phyloP scores from a whole-genome alignment of 2,888 invertebrate genomes.

The Rhorus exstirpatorius region DNA sequence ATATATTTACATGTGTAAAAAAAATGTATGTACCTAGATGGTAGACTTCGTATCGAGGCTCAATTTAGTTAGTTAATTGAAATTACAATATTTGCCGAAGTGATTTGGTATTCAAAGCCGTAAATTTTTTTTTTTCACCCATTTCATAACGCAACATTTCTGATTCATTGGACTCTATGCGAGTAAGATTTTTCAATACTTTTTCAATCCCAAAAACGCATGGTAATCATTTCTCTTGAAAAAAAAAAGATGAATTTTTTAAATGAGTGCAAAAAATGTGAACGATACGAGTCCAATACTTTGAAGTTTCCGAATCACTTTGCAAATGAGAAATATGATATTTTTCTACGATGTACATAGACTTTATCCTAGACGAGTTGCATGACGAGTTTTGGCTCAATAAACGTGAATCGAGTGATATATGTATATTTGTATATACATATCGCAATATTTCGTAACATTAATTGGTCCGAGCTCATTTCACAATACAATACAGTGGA shows the following conservation, averaged over 20 bases:
- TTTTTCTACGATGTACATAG: slow-evolving; percentile 71
- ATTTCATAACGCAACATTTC: neutral
- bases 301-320: slow-evolving; percentile 48
- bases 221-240: neutral
- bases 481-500: slow-evolving; percentile 56
- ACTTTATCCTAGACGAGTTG: slow-evolving; percentile 61
- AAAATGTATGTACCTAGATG: slow-evolving; percentile 66
- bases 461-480: slow-evolving; percentile 63
- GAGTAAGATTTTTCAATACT: neutral
- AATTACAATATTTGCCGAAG: slow-evolving; percentile 62
- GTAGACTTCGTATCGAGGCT: slow-evolving; percentile 83
- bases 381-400: slow-evolving; percentile 64
- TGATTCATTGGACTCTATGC: neutral
- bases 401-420: slow-evolving; percentile 50
- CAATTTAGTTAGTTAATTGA: slow-evolving; percentile 82
- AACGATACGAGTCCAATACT: slow-evolving; percentile 8
- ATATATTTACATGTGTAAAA: too few relatives aligned
- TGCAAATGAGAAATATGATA: slow-evolving; percentile 54
- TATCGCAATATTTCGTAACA: slow-evolving; percentile 59
- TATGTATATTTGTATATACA: slow-evolving; percentile 16
- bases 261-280: slow-evolving; percentile 4
- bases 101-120: slow-evolving; percentile 31
- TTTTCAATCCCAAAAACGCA: neutral
- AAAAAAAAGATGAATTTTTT: neutral
- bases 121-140: neutral